These are phyloP conservation scores for Drosophila formosana DNA, from an alignment of 2,888 invertebrate species.

Conservation along the genomic window DNA sequence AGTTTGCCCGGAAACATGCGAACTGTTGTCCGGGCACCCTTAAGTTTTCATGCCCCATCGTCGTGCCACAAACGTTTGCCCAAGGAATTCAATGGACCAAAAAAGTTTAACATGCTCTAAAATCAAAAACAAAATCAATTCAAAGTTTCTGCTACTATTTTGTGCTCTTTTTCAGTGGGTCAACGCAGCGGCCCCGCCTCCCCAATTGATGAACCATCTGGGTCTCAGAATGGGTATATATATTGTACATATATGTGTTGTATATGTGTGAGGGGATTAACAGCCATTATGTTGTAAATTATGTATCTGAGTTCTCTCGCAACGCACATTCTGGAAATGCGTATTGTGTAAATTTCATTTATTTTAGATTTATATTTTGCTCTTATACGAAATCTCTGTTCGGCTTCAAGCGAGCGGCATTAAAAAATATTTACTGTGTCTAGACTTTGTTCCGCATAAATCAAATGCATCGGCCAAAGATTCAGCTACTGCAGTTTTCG, in stretches of 20 bases:
- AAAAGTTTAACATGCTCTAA: slow-evolving; percentile 45
- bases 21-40: slow-evolving; percentile 18
- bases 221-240: slow-evolving; percentile 15
- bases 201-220: slow-evolving; percentile 49
- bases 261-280: slow-evolving; percentile 49
- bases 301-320: slow-evolving; percentile 47
- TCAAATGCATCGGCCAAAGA: slow-evolving; percentile 69
- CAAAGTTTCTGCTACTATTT: slow-evolving; percentile 49
- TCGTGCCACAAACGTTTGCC: slow-evolving; percentile 54
- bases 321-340: slow-evolving; percentile 25
- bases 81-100: slow-evolving; percentile 55
- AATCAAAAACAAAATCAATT: slow-evolving; percentile 62
- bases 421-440: slow-evolving; percentile 81
- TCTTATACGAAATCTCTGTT: slow-evolving; percentile 59
- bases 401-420: slow-evolving; percentile 61
- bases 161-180: slow-evolving; percentile 45
- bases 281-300: slow-evolving; percentile 63
- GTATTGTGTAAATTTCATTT: slow-evolving; percentile 68
- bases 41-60: slow-evolving; percentile 44
- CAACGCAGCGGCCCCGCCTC: slow-evolving; percentile 21
- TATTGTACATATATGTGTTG: background rate
- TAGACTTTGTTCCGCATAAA: slow-evolving; percentile 72
- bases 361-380: slow-evolving; percentile 69
- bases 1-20: slow-evolving; percentile 20
- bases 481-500: slow-evolving; percentile 57